Evolutionary conservation across 2,113 vertebrate genomes (phyloP).

Genomic region (Potamarius usumacintae): DNA sequence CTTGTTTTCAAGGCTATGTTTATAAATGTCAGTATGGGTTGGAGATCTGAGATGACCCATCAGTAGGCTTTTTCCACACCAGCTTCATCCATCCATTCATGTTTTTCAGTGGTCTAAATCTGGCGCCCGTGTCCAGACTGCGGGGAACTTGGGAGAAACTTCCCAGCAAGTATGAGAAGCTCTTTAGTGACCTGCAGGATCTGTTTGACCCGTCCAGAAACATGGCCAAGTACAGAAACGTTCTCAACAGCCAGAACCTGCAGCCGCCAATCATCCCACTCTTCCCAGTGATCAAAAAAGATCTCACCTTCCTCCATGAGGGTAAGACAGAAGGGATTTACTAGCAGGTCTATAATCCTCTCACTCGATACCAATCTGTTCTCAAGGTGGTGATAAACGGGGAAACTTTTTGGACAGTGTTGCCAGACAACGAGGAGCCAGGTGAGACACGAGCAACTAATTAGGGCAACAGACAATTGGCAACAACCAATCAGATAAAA

Average conservation of each 20-base stretch:
- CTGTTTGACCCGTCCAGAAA: conserved; percentile 98
- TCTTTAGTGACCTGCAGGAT: conserved; percentile 97
- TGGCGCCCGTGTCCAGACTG: conserved; percentile 94
- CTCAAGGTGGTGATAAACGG: too few species aligned
- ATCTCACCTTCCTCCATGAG: conserved; percentile 97
- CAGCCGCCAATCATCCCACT: conserved; percentile 96
- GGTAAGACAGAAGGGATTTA: conserved; percentile 69
- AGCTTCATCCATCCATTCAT: neutral
- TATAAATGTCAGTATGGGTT: neutral
- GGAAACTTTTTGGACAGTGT: too few species aligned
- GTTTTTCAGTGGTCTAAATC: conserved; percentile 84
- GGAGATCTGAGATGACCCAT: neutral
- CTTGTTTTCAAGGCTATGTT: neutral
- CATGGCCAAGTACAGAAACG: conserved; percentile 98
- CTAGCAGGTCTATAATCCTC: neutral
- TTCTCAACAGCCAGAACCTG: conserved; percentile 95
- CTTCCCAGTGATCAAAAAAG: conserved; percentile 98
- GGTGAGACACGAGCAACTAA: too few species aligned
- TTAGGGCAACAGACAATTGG: too few species aligned
- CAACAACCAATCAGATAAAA: too few species aligned
- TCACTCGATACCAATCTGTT: neutral
- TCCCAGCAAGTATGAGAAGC: conserved; percentile 96
- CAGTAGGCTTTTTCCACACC: neutral
- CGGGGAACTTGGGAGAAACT: conserved; percentile 97
- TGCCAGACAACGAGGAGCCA: too few species aligned